Base-by-base conservation (phyloP, 1,140 invertebrate genomes). In the Oppia nitens region DNA sequence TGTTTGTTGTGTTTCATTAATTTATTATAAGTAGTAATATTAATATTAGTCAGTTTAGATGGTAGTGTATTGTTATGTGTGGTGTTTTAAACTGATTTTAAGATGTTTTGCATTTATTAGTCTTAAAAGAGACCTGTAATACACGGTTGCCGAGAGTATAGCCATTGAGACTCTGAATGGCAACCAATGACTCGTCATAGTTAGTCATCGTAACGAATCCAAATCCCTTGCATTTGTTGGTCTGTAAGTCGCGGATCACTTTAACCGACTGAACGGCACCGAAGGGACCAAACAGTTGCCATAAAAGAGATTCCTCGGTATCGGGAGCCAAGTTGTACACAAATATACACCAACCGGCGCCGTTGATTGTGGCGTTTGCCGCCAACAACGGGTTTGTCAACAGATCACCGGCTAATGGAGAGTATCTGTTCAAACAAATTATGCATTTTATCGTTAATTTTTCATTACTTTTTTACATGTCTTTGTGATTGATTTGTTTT, bases 131-230 rank as follows among this genome's bases (percentile, higher is more conserved):
- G 69, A 98, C 94, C 79, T 98, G 94, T 66, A 98, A 81, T 62
- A 96, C 89, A 56, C 94, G 81, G 76, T 95, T 96, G 67, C 91
- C 92, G 64, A 98, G 79, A 62, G 89, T 92, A 75, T 95, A 97
- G 54, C 94, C 94, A 75, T 98, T 98, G 59, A 98, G 79, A 62
- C 88, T 91, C 73, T 94, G 90, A 67, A 98, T 98, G 55, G 95
- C 94, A 61, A 94, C 84, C 25, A 95, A 82, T 14, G 94, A 92
- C 71, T 98, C 94, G 72, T 98, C 93, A 75, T 98, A 98, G 74
- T 97, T 96, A 67, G 91, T 96, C 95, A 98, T 98, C 56, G 92
- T 97, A 60, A 99, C 93, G 74, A 98, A 97, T n/a, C 92, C 95
- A 73, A 96, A 98, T 65, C 95, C 95, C 76, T 97, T 98, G 80